phyloP scores from a whole-genome alignment of 2,797 vertebrate species.

The Macropodus opercularis region DNA sequence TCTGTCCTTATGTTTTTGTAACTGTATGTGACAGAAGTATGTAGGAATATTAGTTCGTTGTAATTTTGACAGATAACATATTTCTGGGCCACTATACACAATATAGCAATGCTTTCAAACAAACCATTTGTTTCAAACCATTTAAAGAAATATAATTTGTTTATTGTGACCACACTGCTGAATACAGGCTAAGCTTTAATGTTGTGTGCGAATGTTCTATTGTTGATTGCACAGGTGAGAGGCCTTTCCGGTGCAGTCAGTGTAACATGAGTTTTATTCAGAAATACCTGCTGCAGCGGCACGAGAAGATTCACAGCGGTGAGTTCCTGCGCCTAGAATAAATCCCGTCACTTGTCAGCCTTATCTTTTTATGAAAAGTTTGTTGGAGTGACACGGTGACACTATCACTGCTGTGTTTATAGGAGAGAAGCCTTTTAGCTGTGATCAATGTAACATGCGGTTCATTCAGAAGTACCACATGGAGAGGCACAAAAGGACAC shows the following conservation, averaged over 20 bases:
- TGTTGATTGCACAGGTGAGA: conserved; percentile 87
- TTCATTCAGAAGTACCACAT: conserved; percentile 99
- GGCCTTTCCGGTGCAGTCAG: conserved; percentile 99
- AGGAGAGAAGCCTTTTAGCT: conserved; percentile 98
- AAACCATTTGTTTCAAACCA: no score
- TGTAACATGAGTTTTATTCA: conserved; percentile 99
- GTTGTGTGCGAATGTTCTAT: conserved; percentile 65
- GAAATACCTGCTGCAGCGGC: conserved; percentile 97
- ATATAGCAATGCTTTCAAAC: not conserved
- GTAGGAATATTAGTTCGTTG: not conserved
- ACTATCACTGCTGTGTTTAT: conserved; percentile 15
- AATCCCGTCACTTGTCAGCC: not conserved
- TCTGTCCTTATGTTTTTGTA: not conserved
- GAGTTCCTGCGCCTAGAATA: conserved; percentile 49
- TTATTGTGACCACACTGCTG: not conserved
- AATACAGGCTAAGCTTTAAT: conserved; percentile 43
- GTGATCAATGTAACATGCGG: conserved; percentile 99
- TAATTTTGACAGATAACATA: not conserved
- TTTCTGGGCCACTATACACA: not conserved
- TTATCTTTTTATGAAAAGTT: not conserved
- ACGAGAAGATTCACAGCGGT: conserved; percentile 98
- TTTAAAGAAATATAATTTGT: no score
- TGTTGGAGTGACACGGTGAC: not conserved
- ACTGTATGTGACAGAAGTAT: not conserved
- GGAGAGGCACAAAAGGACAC: conserved; percentile 98